Conservation (phyloP, 1,140 invertebrate species). For the Planococcus citri region DNA sequence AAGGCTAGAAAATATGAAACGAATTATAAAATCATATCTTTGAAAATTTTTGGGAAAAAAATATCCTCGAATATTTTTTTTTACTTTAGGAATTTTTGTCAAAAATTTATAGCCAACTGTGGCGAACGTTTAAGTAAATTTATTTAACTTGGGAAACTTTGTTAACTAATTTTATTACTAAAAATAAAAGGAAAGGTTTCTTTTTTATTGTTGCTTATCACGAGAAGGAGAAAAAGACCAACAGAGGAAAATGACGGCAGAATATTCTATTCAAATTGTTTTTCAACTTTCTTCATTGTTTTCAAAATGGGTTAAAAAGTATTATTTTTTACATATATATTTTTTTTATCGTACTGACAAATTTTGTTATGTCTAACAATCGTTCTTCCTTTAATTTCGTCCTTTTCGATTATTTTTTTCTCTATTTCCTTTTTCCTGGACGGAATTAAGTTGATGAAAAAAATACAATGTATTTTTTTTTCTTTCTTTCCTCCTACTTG, state of each 20-base stretch:
- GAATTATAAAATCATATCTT: too few species aligned
- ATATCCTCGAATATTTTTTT: neutral
- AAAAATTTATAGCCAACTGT: neutral
- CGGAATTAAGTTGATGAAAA: too few species aligned
- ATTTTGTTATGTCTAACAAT: conserved; percentile 8
- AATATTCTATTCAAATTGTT: conserved; percentile 18
- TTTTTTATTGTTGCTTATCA: conserved; percentile 14
- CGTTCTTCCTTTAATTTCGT: neutral
- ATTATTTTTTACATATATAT: neutral
- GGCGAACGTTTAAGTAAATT: neutral
- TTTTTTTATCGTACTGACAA: conserved; percentile 2
- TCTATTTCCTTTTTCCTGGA: neutral
- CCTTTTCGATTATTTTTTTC: neutral
- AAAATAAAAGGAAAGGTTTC: neutral
- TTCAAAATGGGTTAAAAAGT: neutral
- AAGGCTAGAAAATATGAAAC: too few species aligned
- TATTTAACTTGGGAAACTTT: conserved; percentile 15
- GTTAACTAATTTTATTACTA: conserved; percentile 15
- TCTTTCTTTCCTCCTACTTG: too few species aligned
- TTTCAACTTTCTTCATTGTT: conserved; percentile 14
- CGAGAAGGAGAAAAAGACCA: neutral
- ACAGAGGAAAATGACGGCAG: neutral
- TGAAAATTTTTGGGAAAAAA: too few species aligned
- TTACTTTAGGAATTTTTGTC: neutral
- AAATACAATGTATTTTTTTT: too few species aligned